phyloP scores from a whole-genome alignment of 2,113 vertebrate species.

The Hippotragus niger region DNA sequence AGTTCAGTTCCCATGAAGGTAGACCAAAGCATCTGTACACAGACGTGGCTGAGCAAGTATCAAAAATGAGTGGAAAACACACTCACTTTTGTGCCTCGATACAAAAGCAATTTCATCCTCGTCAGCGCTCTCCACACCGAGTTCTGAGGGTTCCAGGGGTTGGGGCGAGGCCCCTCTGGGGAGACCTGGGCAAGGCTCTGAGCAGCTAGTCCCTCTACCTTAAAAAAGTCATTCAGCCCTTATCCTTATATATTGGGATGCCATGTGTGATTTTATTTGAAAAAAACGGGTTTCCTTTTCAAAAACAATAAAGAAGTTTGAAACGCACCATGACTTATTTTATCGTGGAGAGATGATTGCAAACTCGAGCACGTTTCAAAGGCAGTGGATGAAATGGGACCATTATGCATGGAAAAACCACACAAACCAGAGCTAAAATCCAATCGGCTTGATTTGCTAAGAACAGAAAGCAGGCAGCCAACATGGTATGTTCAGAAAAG shows the following conservation, averaged over 20 bases:
- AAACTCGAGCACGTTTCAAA: background rate
- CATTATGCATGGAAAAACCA: background rate
- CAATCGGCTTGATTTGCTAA: background rate
- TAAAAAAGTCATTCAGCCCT: background rate
- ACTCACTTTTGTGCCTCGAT: background rate
- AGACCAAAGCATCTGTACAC: background rate
- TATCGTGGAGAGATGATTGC: background rate
- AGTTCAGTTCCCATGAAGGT: background rate
- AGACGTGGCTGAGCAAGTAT: background rate
- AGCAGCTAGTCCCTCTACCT: background rate
- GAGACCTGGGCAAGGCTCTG: background rate
- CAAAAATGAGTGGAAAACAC: background rate
- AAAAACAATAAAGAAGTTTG: background rate
- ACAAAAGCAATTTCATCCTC: background rate
- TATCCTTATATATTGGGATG: background rate
- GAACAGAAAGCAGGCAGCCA: accelerated
- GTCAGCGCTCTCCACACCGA: background rate
- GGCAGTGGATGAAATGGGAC: background rate
- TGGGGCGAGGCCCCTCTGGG: background rate
- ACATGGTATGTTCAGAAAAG: background rate
- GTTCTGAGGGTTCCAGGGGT: background rate
- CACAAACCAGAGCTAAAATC: background rate
- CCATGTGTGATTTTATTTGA: background rate
- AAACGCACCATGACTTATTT: background rate
- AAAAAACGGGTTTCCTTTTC: background rate